Conservation (phyloP, 2,888 invertebrate species). For the Cryptocheilus praepositus region DNA sequence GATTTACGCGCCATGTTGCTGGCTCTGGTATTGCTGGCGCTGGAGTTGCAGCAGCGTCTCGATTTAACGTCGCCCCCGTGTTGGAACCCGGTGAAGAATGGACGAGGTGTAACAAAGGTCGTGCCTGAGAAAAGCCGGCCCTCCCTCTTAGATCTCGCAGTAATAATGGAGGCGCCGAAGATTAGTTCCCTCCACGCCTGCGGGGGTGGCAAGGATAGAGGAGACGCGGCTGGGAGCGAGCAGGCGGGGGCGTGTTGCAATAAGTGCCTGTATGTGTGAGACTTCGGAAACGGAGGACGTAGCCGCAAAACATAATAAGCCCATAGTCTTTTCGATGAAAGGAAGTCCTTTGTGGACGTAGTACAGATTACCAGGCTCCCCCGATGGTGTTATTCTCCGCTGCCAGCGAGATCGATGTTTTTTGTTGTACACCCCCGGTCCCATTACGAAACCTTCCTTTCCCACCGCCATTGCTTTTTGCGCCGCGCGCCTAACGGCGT, state of each 20-base stretch:
- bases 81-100: conserved; percentile 23
- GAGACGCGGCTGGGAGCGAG: not conserved
- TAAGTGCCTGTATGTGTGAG: not conserved
- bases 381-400: too few species aligned
- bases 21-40: too few species aligned
- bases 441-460: too few species aligned
- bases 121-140: conserved; percentile 24
- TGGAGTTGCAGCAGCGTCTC: conserved; percentile 11
- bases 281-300: conserved; percentile 10
- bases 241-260: not conserved
- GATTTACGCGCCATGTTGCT: conserved; percentile 25
- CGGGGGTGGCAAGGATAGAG: conserved; percentile 1
- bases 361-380: conserved; percentile 3
- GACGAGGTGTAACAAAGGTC: conserved; percentile 34
- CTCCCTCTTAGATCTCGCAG: conserved; percentile 25
- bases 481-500: too few species aligned
- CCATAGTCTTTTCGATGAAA: conserved; percentile 20
- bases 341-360: conserved; percentile 6
- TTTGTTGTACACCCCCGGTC: not conserved
- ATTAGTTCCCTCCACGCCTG: conserved; percentile 33
- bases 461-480: too few species aligned
- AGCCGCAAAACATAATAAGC: conserved; percentile 21
- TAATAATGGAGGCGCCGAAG: conserved; percentile 40
- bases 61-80: conserved; percentile 30
- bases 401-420: too few species aligned